phyloP scores from a whole-genome alignment of 2,888 invertebrate genomes.

The Pheosia tremula region DNA sequence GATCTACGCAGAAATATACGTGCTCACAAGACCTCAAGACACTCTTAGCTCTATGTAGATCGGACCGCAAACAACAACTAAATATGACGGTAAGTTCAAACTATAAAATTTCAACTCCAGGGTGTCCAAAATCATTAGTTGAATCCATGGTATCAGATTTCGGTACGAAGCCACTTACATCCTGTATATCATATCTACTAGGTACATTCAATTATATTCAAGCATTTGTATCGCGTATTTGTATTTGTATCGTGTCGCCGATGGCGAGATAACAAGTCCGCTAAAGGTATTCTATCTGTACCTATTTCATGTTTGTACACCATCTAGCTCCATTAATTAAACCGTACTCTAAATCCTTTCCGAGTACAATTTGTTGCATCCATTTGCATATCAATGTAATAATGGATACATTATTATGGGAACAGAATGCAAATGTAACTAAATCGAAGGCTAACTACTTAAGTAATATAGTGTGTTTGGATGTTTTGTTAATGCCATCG shows the following conservation, averaged over 20 bases:
- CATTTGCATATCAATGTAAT: conserved; percentile 68
- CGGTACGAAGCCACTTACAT: no score
- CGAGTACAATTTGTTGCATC: conserved; percentile 62
- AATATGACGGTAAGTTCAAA: no score
- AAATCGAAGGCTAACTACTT: conserved; percentile 64
- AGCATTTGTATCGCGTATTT: no score
- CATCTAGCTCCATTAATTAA: conserved; percentile 43
- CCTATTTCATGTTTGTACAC: conserved; percentile 22
- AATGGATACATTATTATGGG: conserved; percentile 66
- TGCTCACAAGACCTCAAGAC: no score
- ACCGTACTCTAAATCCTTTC: conserved; percentile 56
- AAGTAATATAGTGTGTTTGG: neutral
- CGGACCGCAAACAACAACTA: no score
- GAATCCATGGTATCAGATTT: no score
- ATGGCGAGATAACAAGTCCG: conserved; percentile 3
- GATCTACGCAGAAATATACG: no score
- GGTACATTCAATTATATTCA: no score
- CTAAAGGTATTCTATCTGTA: neutral
- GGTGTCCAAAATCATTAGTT: no score
- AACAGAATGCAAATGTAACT: conserved; percentile 62
- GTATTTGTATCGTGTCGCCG: conserved; percentile 10
- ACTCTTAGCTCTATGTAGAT: no score
- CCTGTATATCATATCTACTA: no score
- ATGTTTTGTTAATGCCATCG: conserved; percentile 5
- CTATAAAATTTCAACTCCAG: no score